phyloP scores from a whole-genome alignment of 2,888 invertebrate genomes.

The Orchestes rusci region DNA sequence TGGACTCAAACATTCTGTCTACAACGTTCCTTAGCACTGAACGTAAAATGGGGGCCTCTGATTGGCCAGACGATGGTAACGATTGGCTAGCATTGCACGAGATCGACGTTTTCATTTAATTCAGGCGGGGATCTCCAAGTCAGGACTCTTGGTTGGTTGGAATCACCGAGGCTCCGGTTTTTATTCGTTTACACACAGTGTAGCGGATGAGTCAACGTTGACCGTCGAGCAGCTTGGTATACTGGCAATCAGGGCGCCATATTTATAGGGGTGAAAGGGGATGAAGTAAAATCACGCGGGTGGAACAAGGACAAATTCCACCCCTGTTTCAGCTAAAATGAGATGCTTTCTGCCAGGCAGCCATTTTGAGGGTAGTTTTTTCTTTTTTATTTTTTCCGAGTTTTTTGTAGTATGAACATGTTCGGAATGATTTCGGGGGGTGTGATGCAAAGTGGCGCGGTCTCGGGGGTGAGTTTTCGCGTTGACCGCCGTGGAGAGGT shows the following conservation, averaged over 20 bases:
- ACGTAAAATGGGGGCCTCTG: conserved; percentile 29
- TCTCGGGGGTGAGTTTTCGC: conserved; percentile 23
- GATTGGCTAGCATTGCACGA: conserved; percentile 29
- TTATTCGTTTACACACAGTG: conserved; percentile 2
- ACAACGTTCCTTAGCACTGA: conserved; percentile 35
- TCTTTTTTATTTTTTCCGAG: conserved; percentile 32
- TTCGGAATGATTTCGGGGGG: conserved; percentile 44
- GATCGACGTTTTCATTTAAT: conserved; percentile 40
- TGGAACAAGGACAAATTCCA: conserved; percentile 46
- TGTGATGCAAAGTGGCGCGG: conserved; percentile 39
- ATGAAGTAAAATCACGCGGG: conserved; percentile 46
- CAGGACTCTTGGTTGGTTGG: conserved; percentile 20
- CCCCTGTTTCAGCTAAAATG: conserved; percentile 47
- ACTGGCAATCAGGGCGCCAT: conserved; percentile 49
- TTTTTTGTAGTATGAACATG: conserved; percentile 42
- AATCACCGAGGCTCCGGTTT: not conserved
- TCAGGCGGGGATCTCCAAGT: conserved; percentile 34
- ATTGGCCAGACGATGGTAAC: conserved; percentile 33
- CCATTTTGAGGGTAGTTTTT: conserved; percentile 68
- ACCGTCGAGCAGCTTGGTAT: conserved; percentile 43
- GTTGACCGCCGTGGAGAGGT: conserved; percentile 15
- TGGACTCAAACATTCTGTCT: conserved; percentile 40
- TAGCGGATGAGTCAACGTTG: conserved; percentile 39
- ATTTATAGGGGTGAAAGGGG: conserved; percentile 48
- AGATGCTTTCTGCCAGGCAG: conserved; percentile 54